Conservation (phyloP, 2,113 vertebrate genomes). For the Gymnocephalus cernua region DNA sequence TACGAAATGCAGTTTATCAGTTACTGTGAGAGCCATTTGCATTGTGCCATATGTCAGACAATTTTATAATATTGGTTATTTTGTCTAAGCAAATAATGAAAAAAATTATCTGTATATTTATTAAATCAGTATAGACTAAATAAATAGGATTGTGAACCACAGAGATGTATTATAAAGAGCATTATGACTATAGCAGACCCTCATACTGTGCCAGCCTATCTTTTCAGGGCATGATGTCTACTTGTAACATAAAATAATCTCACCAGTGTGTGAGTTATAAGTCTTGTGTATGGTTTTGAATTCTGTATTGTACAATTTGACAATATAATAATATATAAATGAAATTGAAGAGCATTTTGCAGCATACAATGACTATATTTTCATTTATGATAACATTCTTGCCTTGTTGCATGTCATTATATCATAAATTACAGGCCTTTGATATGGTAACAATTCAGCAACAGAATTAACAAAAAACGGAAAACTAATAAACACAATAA, state of each 20-base stretch:
- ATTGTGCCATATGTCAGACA: constrained; percentile 9
- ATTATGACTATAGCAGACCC: constrained; percentile 34
- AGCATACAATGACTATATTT: constrained; percentile 8
- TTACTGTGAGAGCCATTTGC: constrained; percentile 33
- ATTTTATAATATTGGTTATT: constrained; percentile 23
- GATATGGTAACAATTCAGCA: neutral
- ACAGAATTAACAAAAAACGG: neutral
- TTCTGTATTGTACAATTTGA: constrained; percentile 37
- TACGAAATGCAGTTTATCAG: constrained; percentile 60
- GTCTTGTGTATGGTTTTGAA: constrained; percentile 35
- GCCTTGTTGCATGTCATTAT: constrained; percentile 15
- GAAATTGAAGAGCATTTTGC: constrained; percentile 6
- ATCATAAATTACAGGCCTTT: neutral
- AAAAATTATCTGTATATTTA: constrained; percentile 39
- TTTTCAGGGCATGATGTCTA: constrained; percentile 48
- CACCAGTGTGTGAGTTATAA: constrained; percentile 25
- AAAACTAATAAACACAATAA: neutral
- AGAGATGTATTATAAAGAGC: constrained; percentile 39
- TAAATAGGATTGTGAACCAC: constrained; percentile 40
- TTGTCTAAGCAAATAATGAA: constrained; percentile 19
- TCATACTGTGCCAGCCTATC: constrained; percentile 30
- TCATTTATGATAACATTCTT: neutral
- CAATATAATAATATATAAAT: constrained; percentile 15
- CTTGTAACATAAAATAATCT: constrained; percentile 36
- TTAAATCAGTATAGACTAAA: constrained; percentile 37